Evolutionary conservation across 1,140 invertebrate species (phyloP).

Genomic region (Listronotus bonariensis): DNA sequence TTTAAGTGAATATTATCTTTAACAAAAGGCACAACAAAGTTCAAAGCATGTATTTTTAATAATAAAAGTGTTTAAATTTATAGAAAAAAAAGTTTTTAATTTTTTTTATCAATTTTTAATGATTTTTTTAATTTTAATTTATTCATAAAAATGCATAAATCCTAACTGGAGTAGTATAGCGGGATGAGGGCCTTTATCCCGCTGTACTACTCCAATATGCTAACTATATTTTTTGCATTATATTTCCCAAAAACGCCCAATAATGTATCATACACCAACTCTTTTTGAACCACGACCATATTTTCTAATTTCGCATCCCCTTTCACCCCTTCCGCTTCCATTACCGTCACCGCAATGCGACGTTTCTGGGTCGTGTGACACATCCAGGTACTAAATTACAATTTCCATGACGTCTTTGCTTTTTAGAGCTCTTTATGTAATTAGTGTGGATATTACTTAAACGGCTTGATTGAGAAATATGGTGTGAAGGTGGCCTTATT

Average conservation of each 20-base stretch:
- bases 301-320: slow-evolving; percentile 29
- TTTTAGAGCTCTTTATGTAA: slow-evolving; percentile 35
- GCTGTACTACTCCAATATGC: too few species aligned
- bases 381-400: slow-evolving; percentile 35
- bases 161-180: too few species aligned
- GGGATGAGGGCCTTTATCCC: too few species aligned
- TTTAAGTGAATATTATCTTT: too few species aligned
- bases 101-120: too few species aligned
- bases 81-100: too few species aligned
- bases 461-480: slow-evolving; percentile 33
- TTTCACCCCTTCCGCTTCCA: slow-evolving; percentile 30
- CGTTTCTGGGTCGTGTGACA: slow-evolving; percentile 34
- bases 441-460: slow-evolving; percentile 35
- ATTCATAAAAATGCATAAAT: too few species aligned
- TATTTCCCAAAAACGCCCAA: slow-evolving; percentile 3
- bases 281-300: slow-evolving; percentile 27
- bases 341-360: slow-evolving; percentile 34
- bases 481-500: slow-evolving; percentile 5
- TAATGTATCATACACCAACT: slow-evolving; percentile 12
- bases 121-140: too few species aligned
- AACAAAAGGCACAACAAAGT: too few species aligned
- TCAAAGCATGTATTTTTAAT: too few species aligned
- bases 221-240: too few species aligned
- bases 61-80: too few species aligned
- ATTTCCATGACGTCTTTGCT: slow-evolving; percentile 34